Percentiles rank a stretch among this genome's conserved stretches.
Evolutionary conservation across 2,113 vertebrate species (phyloP).

Genomic region (Nycticryphes semicollaris): DNA sequence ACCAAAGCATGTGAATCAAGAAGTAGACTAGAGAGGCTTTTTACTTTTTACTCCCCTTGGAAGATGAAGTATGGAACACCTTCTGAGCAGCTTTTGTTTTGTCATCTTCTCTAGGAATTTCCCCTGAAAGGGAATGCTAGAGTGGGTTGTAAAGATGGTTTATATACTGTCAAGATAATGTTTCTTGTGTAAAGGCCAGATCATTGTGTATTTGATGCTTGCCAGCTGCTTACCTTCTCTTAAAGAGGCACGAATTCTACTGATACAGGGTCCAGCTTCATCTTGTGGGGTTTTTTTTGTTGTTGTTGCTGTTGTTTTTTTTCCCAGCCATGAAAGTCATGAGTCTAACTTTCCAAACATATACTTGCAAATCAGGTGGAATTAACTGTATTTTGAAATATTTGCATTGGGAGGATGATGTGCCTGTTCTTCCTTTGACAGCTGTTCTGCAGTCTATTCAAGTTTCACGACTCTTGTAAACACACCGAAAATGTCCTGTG

Average conservation of each 20-base stretch:
- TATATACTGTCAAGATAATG: conserved; percentile 13
- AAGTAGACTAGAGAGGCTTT: background rate
- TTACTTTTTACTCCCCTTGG: background rate
- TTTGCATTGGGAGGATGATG: background rate
- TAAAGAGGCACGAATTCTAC: background rate
- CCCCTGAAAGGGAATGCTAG: conserved; percentile 16
- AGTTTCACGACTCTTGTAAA: background rate
- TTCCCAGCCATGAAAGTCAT: background rate
- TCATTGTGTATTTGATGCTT: background rate
- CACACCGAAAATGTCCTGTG: background rate
- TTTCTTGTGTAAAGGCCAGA: background rate
- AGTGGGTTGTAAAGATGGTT: conserved; percentile 22
- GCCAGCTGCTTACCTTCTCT: background rate
- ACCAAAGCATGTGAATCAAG: background rate
- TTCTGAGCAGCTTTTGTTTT: background rate
- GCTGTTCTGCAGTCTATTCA: background rate
- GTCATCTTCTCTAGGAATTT: conserved; percentile 1
- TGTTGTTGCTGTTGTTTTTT: background rate
- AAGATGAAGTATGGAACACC: background rate
- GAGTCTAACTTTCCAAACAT: background rate
- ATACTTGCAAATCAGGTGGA: background rate
- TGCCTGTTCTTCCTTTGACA: background rate
- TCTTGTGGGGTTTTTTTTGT: background rate
- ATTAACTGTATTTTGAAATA: background rate
- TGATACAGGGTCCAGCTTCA: background rate